These are phyloP conservation scores for Limenitis camilla DNA, from an alignment of 2,888 invertebrate genomes.

Conservation along the genomic window DNA sequence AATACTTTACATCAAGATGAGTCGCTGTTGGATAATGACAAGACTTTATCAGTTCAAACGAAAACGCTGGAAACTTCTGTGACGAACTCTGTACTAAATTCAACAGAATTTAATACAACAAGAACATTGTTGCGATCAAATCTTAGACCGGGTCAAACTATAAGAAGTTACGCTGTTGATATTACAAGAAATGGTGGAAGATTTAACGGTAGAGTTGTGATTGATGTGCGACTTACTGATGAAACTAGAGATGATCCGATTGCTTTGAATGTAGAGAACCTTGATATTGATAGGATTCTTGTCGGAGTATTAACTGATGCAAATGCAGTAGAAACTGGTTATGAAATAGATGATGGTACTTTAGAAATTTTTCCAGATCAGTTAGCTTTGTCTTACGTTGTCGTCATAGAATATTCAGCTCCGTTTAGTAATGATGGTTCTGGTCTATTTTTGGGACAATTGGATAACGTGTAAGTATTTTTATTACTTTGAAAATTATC, in stretches of 20 bases:
- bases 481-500: not conserved
- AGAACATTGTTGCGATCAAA: slow-evolving; percentile 8
- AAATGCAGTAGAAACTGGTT: slow-evolving; percentile 29
- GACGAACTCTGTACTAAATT: not conserved
- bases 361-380: slow-evolving; percentile 34
- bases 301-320: slow-evolving; percentile 36
- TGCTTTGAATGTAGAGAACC: slow-evolving; percentile 32
- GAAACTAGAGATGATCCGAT: slow-evolving; percentile 36
- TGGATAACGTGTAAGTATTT: slow-evolving; percentile 16
- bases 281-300: slow-evolving; percentile 34
- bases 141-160: slow-evolving; percentile 40
- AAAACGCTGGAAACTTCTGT: not conserved
- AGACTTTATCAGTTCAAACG: not conserved
- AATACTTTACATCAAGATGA: not conserved
- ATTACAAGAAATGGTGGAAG: slow-evolving; percentile 34
- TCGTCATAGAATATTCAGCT: slow-evolving; percentile 45
- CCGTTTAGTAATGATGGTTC: slow-evolving; percentile 28
- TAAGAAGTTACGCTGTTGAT: slow-evolving; percentile 35
- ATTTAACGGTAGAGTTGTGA: slow-evolving; percentile 40
- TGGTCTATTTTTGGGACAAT: slow-evolving; percentile 31
- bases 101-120: not conserved
- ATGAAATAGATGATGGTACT: slow-evolving; percentile 25
- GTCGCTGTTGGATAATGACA: not conserved
- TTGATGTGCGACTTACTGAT: slow-evolving; percentile 32
- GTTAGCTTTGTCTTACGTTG: slow-evolving; percentile 29